Conservation (phyloP, 1,140 invertebrate species). For the Bactericera cockerelli region DNA sequence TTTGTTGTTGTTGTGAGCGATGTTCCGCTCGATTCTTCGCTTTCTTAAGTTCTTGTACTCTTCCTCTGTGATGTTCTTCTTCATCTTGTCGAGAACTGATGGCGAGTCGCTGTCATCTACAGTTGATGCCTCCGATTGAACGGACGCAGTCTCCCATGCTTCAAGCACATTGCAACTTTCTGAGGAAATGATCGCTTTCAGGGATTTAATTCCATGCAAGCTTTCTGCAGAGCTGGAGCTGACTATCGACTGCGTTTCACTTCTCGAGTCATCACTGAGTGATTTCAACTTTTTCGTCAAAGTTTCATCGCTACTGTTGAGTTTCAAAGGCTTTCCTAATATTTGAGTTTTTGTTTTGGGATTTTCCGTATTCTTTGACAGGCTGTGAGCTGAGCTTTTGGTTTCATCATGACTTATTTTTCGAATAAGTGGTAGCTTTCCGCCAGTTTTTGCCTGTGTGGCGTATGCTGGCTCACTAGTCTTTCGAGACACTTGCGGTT, state of each 20-base stretch:
- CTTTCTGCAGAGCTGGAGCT: too few species aligned
- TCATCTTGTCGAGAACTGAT: neutral
- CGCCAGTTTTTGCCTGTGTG: neutral
- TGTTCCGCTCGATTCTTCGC: neutral
- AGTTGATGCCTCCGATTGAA: neutral
- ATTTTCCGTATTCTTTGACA: too few species aligned
- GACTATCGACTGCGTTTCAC: too few species aligned
- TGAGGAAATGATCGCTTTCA: too few species aligned
- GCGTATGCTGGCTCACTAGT: neutral
- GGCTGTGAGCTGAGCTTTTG: too few species aligned
- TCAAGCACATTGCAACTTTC: neutral
- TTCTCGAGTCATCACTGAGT: too few species aligned
- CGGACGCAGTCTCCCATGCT: neutral
- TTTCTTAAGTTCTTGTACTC: neutral
- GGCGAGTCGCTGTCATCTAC: neutral
- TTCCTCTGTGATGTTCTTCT: neutral
- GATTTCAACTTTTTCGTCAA: too few species aligned
- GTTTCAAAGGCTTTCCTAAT: too few species aligned
- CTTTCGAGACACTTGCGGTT: neutral
- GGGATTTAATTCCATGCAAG: too few species aligned
- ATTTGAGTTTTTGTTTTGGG: too few species aligned
- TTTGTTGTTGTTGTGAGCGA: neutral
- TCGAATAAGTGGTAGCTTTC: neutral
- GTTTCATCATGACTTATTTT: constrained; percentile 2
- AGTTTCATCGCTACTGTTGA: too few species aligned